Percentiles rank a stretch among this genome's conserved stretches.
phyloP scores from a whole-genome alignment of 2,797 vertebrate genomes.

The Melopsittacus undulatus region DNA sequence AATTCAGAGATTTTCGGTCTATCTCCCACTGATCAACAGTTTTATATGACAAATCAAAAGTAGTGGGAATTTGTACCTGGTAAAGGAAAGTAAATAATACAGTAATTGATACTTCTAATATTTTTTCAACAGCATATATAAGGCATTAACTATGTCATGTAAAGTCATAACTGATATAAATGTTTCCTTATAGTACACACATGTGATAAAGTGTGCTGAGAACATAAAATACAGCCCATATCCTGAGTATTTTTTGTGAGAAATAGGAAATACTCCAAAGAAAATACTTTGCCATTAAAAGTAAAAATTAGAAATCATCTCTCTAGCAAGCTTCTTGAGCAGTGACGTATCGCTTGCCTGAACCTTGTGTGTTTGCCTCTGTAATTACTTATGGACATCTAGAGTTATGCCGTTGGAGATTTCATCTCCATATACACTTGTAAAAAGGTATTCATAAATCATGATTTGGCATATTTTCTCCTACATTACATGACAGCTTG shows the following conservation, averaged over 20 bases:
- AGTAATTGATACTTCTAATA: background rate
- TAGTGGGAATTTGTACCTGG: conserved; percentile 72
- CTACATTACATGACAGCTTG: background rate
- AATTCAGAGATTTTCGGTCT: conserved; percentile 81
- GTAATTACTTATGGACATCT: conserved; percentile 18
- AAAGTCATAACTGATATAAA: background rate
- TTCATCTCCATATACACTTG: conserved; percentile 46
- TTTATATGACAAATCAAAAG: conserved; percentile 89
- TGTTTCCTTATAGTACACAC: background rate
- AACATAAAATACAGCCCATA: background rate
- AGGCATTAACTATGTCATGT: background rate
- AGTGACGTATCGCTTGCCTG: background rate
- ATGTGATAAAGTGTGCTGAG: rapidly evolving
- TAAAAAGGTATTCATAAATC: conserved; percentile 29
- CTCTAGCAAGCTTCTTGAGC: conserved; percentile 1
- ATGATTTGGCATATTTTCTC: background rate
- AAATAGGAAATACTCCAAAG: background rate
- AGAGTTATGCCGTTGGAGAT: conserved; percentile 21
- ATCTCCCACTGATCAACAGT: conserved; percentile 97
- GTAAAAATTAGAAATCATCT: background rate
- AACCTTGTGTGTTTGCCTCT: conserved; percentile 7
- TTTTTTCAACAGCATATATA: background rate
- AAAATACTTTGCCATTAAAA: background rate
- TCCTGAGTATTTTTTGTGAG: background rate
- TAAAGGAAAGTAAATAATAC: conserved; percentile 18